These are phyloP conservation scores for Beris morrisii DNA, from an alignment of 2,888 invertebrate species.

Conservation along the genomic window DNA sequence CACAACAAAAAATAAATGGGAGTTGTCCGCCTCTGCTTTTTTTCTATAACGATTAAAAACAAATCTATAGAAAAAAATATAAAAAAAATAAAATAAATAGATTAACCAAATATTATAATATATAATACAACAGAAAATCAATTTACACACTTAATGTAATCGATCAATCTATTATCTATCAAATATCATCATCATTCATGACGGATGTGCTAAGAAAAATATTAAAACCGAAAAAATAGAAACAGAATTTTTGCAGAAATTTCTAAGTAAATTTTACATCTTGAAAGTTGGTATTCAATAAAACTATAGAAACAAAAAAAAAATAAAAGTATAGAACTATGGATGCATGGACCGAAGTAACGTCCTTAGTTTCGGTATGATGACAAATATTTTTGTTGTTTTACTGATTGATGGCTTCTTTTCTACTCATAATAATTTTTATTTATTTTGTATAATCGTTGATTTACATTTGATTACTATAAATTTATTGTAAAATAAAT, in stretches of 20 bases:
- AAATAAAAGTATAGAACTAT: neutral
- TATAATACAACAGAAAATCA: too few species aligned
- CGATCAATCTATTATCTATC: too few species aligned
- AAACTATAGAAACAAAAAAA: neutral
- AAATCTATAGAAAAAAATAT: too few species aligned
- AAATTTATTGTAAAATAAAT: neutral
- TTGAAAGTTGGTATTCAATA: too few species aligned
- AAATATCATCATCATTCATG: too few species aligned
- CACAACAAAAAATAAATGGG: constrained; percentile 71
- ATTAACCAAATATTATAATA: too few species aligned
- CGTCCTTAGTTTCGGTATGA: constrained; percentile 31
- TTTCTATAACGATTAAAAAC: neutral
- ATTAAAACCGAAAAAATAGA: constrained; percentile 5
- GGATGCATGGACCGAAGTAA: neutral
- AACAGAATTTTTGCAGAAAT: constrained; percentile 8
- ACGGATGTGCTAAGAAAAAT: neutral
- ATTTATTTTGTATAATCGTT: constrained; percentile 5
- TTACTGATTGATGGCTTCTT: constrained; percentile 33
- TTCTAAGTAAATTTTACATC: neutral
- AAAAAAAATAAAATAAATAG: too few species aligned
- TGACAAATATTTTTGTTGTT: constrained; percentile 33
- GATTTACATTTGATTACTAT: neutral
- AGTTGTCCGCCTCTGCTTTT: neutral
- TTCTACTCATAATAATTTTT: constrained; percentile 19
- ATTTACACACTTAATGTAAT: too few species aligned